Evolutionary conservation across 1,140 invertebrate genomes (phyloP), one percentile per base, ranked within the genome.

Genomic region (Drosophila tani): DNA sequence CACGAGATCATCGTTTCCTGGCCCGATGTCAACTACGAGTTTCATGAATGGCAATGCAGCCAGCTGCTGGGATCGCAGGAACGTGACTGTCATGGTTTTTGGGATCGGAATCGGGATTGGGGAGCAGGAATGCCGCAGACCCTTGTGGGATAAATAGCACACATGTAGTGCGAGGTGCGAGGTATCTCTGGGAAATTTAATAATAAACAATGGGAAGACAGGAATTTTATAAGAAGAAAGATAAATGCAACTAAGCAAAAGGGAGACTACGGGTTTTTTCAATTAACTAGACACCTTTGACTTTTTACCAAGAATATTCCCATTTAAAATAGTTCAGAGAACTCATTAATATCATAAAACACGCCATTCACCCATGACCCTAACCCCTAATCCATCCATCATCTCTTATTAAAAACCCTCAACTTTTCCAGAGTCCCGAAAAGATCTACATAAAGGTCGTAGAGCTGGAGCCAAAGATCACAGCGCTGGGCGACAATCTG

Each of bases 391-490:
- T n/a, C 2, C 24, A 46, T 62, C 11, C 0, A 32, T 43, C 7
- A 41, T 49, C 3, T 45, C 19, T 27, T 5, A 51, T 32, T 15
- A 53, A 70, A 19, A 24, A 45, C 92, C 65, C 40, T 27, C 11
- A 4, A 46, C 45, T 7, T 15, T 17, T 63, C 95, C 93, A 98
- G 97, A 97, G 96, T 91, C 95, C 95, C 85, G 96, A 97, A 91
- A 97, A 96, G 94, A 94, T 98, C 78, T 95, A 97, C 91, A 94
- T 98, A 60, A 97, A 97, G 91, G 96, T 99, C 57, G 94, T 98
- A 74, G 97, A 98, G 91, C 95, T 98, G 91, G 95, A 95, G 51
- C 98, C 98, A 43, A 95, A 96, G 87, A 94, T 98, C 70, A 96
- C 97, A 77, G 95, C 96, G 77, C 94, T 99, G 46, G 98, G 97